phyloP scores from a whole-genome alignment of 1,140 invertebrate species.

The Drosophila kepulauana region DNA sequence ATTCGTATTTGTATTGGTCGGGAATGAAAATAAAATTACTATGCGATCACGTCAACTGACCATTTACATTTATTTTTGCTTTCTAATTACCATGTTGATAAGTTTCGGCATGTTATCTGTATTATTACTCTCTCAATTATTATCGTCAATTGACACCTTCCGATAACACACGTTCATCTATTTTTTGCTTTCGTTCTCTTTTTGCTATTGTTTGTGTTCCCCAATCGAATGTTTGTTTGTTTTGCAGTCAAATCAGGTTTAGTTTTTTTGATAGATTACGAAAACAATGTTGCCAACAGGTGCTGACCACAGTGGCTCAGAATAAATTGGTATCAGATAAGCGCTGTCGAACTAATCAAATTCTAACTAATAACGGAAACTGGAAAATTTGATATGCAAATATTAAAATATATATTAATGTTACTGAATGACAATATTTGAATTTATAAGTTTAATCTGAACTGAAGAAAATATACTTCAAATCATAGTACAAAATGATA shows the following conservation, averaged over 20 bases:
- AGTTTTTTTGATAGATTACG: slow-evolving; percentile 58
- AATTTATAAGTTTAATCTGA: too few relatives aligned
- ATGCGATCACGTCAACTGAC: not conserved
- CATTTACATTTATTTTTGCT: not conserved
- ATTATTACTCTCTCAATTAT: slow-evolving; percentile 22
- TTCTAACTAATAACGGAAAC: not conserved
- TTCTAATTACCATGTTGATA: slow-evolving; percentile 29
- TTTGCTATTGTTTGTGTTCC: slow-evolving; percentile 50
- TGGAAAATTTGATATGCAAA: too few relatives aligned
- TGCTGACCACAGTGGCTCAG: not conserved
- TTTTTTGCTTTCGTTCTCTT: slow-evolving; percentile 32
- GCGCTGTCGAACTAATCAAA: not conserved
- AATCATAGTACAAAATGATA: too few relatives aligned
- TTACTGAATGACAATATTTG: too few relatives aligned
- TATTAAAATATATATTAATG: too few relatives aligned
- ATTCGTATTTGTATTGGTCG: slow-evolving; percentile 22
- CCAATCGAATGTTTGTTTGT: slow-evolving; percentile 36
- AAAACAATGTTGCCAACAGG: slow-evolving; percentile 54
- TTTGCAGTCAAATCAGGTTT: slow-evolving; percentile 37
- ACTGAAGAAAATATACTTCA: too few relatives aligned
- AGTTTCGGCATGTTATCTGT: slow-evolving; percentile 47
- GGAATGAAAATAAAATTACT: slow-evolving; percentile 38
- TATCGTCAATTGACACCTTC: slow-evolving; percentile 65
- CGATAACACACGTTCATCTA: slow-evolving; percentile 58
- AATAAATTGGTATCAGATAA: not conserved